phyloP scores from a whole-genome alignment of 2,113 vertebrate genomes.

The Ia io region DNA sequence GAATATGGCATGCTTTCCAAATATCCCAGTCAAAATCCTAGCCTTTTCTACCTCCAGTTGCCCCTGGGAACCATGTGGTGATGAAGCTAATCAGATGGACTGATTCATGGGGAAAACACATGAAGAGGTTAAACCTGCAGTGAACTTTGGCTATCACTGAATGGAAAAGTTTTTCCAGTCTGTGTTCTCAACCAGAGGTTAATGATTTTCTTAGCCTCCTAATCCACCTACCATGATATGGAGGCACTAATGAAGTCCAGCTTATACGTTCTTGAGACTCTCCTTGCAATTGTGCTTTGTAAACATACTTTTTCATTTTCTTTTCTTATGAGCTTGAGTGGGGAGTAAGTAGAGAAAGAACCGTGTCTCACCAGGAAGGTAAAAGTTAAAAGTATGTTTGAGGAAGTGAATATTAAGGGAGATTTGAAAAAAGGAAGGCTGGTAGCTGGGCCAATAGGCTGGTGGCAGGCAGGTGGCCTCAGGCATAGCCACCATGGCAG shows the following conservation, averaged over 20 bases:
- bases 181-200: not conserved
- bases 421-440: not conserved
- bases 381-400: not conserved
- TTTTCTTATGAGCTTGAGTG: not conserved
- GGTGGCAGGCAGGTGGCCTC: not conserved
- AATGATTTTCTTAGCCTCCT: constrained; percentile 14
- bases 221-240: not conserved
- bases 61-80: not conserved
- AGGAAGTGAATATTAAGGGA: not conserved
- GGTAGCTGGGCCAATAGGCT: not conserved
- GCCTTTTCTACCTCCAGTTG: not conserved
- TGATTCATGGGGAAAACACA: not conserved
- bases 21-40: not conserved
- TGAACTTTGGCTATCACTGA: not conserved
- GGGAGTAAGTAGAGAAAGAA: constrained; percentile 1
- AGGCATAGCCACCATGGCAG: not conserved
- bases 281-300: not conserved
- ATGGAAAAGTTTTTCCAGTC: not conserved
- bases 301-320: not conserved
- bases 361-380: not conserved
- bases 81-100: not conserved
- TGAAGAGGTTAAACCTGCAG: not conserved
- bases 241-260: not conserved
- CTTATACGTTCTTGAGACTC: not conserved
- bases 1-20: not conserved